These are phyloP conservation scores for Poeciliopsis infans DNA, from an alignment of 2,797 vertebrate genomes.

Conservation along the genomic window DNA sequence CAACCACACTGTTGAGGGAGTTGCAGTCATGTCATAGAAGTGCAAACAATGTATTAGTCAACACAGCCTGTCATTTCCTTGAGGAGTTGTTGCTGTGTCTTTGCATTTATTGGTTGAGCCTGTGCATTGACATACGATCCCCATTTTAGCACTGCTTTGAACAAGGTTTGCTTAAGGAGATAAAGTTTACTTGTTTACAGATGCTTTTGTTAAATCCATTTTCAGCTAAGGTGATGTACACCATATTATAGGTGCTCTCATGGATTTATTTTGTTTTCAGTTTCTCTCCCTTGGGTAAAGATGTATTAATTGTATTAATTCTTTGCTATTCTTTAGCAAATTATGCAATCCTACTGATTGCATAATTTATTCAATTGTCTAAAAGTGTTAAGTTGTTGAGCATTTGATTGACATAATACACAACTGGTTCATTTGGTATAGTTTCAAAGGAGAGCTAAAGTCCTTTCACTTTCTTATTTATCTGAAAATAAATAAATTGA, in stretches of 20 bases:
- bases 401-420: background rate
- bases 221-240: background rate
- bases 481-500: too few relatives aligned
- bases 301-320: background rate
- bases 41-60: constrained; percentile 2
- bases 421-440: background rate
- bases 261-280: background rate
- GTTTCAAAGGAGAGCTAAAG: too few relatives aligned
- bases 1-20: background rate
- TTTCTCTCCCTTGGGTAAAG: background rate
- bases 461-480: too few relatives aligned
- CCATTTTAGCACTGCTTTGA: background rate
- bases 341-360: background rate
- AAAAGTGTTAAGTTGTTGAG: background rate
- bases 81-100: background rate
- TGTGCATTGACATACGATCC: background rate
- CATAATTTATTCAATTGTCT: background rate
- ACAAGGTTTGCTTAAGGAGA: background rate
- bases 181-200: background rate
- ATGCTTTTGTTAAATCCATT: background rate
- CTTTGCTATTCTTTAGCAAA: background rate
- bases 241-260: background rate
- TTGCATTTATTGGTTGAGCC: background rate
- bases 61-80: background rate
- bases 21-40: background rate